These are phyloP conservation scores for Theropithecus gelada DNA, from an alignment of 2,113 vertebrate genomes.

Conservation along the genomic window DNA sequence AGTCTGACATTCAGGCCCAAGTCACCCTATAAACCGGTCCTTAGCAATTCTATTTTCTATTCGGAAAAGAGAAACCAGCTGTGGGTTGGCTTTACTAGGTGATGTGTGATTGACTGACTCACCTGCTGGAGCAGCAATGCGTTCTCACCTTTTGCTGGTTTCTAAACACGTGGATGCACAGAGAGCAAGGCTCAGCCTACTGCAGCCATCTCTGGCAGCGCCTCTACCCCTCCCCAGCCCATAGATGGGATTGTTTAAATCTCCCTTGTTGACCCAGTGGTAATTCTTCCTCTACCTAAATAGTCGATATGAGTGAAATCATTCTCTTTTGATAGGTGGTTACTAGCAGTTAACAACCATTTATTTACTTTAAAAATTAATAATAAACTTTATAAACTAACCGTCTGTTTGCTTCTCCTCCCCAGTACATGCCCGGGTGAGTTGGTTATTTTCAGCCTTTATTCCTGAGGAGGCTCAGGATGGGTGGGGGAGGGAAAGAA, in stretches of 20 bases:
- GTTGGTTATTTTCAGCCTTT: slow-evolving; percentile 70
- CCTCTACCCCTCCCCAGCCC: neutral
- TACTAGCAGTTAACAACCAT: slow-evolving; percentile 73
- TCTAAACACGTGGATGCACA: neutral
- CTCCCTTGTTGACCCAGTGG: slow-evolving; percentile 3
- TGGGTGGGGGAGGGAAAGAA: slow-evolving; percentile 14
- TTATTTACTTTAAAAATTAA: slow-evolving; percentile 80
- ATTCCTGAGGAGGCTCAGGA: slow-evolving; percentile 15
- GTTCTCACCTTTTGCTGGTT: slow-evolving; percentile 74
- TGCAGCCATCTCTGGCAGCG: neutral
- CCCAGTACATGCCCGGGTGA: slow-evolving; percentile 30
- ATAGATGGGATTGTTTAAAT: slow-evolving; percentile 14
- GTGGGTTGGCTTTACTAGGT: slow-evolving; percentile 69
- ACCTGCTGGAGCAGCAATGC: slow-evolving; percentile 64
- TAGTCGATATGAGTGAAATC: slow-evolving; percentile 50
- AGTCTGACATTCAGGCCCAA: slow-evolving; percentile 68
- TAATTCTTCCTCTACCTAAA: slow-evolving; percentile 46
- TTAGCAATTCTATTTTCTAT: slow-evolving; percentile 76
- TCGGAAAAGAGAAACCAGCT: slow-evolving; percentile 76
- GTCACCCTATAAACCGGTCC: slow-evolving; percentile 72
- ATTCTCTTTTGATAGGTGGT: slow-evolving; percentile 68
- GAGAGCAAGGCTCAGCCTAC: neutral
- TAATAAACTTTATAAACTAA: slow-evolving; percentile 78
- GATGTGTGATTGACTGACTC: slow-evolving; percentile 68
- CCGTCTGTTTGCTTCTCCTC: slow-evolving; percentile 51